Evolutionary conservation across 2,888 invertebrate species (phyloP).

Genomic region (Oithona nana): DNA sequence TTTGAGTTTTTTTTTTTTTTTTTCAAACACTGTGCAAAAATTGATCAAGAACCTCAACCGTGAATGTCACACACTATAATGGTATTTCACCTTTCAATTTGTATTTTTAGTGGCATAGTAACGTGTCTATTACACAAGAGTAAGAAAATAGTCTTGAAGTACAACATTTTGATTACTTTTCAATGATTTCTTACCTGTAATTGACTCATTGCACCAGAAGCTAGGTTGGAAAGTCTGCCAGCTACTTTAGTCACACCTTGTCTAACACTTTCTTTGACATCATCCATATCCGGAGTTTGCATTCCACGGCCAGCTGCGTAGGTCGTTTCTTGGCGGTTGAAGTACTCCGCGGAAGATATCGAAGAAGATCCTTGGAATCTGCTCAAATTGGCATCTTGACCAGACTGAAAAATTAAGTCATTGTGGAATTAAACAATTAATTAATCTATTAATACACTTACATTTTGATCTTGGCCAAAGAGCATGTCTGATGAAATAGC

Average conservation of each 20-base stretch:
- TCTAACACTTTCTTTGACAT: constrained; percentile 88
- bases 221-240: constrained; percentile 80
- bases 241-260: constrained; percentile 94
- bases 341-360: constrained; percentile 92
- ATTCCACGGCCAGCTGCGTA: neutral
- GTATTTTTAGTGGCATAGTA: too few relatives aligned
- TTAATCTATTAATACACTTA: too few relatives aligned
- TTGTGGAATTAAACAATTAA: too few relatives aligned
- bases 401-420: constrained; percentile 32
- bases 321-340: constrained; percentile 37
- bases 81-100: too few relatives aligned
- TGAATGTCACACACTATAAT: too few relatives aligned
- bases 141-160: too few relatives aligned
- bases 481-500: constrained; percentile 94
- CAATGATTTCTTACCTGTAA: constrained; percentile 74
- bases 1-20: too few relatives aligned
- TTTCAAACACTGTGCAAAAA: too few relatives aligned
- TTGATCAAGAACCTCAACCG: too few relatives aligned
- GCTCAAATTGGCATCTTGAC: constrained; percentile 36
- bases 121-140: too few relatives aligned
- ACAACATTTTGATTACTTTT: too few relatives aligned
- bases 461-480: constrained; percentile 49
- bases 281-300: constrained; percentile 59
- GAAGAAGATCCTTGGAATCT: constrained; percentile 83
- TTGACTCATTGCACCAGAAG: constrained; percentile 80